Percentiles rank a stretch among this genome's conserved stretches.
phyloP scores from a whole-genome alignment of 2,888 invertebrate species.

The Cheilosia vulpina region DNA sequence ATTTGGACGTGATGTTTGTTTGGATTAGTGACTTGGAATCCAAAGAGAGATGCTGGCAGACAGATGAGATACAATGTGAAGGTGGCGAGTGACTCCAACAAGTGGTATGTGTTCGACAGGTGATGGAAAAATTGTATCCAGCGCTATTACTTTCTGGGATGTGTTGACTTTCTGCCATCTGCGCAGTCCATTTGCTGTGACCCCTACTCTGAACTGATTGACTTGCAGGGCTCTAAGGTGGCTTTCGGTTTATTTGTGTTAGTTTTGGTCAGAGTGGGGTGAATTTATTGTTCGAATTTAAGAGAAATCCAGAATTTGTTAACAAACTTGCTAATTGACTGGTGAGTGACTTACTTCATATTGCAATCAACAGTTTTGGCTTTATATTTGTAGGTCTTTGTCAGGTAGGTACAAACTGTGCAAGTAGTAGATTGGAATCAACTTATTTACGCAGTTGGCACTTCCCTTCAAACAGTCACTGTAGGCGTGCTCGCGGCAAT shows the following conservation, averaged over 20 bases:
- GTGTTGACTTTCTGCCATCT: background rate
- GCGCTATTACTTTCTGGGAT: background rate
- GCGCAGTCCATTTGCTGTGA: too few relatives aligned
- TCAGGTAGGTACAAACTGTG: too few relatives aligned
- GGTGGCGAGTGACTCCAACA: constrained; percentile 13
- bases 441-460: background rate
- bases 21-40: constrained; percentile 44
- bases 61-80: constrained; percentile 4
- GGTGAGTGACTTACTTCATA: too few relatives aligned
- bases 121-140: constrained; percentile 14
- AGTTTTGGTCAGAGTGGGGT: too few relatives aligned
- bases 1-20: constrained; percentile 59
- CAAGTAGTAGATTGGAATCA: background rate
- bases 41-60: constrained; percentile 21
- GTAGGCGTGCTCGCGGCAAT: background rate
- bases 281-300: too few relatives aligned
- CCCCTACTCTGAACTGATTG: too few relatives aligned
- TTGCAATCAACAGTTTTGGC: too few relatives aligned
- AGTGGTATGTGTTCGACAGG: constrained; percentile 5
- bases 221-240: too few relatives aligned
- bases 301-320: too few relatives aligned
- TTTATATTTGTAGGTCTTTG: too few relatives aligned
- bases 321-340: too few relatives aligned
- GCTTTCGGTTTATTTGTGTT: too few relatives aligned
- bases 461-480: background rate